Conservation (phyloP, 2,113 vertebrate species). For the Platysternon megacephalum region DNA sequence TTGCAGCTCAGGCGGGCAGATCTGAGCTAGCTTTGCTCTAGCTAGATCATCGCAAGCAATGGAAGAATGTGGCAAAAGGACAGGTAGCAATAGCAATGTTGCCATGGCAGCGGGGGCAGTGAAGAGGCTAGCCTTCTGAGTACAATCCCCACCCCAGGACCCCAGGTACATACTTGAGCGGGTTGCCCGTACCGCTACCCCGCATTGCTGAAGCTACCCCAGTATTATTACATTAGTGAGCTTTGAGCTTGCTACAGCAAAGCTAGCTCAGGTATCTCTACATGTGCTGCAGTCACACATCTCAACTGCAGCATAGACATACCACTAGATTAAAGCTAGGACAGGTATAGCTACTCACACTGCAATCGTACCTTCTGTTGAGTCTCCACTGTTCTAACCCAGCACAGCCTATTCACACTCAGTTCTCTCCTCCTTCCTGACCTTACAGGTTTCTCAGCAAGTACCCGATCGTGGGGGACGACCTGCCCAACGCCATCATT, state of each 20-base stretch:
- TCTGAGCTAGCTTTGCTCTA: neutral
- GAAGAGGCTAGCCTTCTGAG: neutral
- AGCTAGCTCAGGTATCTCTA: neutral
- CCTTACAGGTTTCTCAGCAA: constrained; percentile 65
- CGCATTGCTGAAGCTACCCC: neutral
- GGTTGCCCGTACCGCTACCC: neutral
- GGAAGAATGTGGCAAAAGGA: neutral
- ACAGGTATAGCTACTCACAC: neutral
- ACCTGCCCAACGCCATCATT: constrained; percentile 81
- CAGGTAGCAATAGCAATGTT: neutral
- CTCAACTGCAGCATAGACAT: neutral
- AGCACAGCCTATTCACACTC: no score
- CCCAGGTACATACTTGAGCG: neutral
- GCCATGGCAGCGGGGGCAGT: neutral
- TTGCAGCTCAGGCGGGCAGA: neutral
- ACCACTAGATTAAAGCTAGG: neutral
- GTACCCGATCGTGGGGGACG: constrained; percentile 74
- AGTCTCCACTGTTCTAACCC: neutral
- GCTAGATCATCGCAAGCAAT: neutral
- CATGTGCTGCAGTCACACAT: neutral
- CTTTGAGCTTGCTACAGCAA: neutral
- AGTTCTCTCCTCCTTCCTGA: neutral
- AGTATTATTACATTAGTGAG: neutral
- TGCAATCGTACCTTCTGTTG: neutral
- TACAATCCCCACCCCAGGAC: neutral